Conservation (phyloP, 2,888 invertebrate species). For the Drosophila paramelanica region DNA sequence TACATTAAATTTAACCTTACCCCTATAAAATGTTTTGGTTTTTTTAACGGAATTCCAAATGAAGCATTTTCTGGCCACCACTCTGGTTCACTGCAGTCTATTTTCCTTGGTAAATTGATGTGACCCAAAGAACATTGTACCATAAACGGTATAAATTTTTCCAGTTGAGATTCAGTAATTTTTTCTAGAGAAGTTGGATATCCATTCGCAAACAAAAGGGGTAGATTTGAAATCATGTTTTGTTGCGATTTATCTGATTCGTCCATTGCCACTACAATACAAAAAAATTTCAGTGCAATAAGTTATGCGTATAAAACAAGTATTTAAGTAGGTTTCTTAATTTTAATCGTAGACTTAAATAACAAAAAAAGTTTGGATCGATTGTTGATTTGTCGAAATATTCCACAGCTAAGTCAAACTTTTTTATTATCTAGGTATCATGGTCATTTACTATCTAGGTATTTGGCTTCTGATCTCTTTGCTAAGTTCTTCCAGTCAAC, state of each 20-base stretch:
- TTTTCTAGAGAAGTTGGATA: constrained; percentile 89
- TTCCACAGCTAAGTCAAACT: too few species aligned
- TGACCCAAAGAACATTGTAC: constrained; percentile 91
- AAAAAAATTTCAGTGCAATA: background rate
- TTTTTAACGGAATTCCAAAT: constrained; percentile 88
- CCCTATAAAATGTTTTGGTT: constrained; percentile 86
- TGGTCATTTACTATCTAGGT: too few species aligned
- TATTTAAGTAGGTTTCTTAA: background rate
- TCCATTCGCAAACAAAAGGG: constrained; percentile 89
- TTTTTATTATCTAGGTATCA: too few species aligned
- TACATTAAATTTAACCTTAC: constrained; percentile 76
- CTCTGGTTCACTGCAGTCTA: constrained; percentile 86
- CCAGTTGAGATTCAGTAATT: constrained; percentile 88
- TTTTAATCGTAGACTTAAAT: too few species aligned
- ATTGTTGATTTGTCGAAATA: too few species aligned
- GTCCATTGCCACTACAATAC: constrained; percentile 75
- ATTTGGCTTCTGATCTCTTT: too few species aligned
- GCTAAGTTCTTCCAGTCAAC: too few species aligned
- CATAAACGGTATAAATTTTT: constrained; percentile 91
- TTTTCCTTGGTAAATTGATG: constrained; percentile 85
- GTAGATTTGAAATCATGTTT: constrained; percentile 90
- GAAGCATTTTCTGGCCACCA: constrained; percentile 90
- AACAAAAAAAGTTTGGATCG: too few species aligned
- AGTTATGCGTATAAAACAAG: background rate
- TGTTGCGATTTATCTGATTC: constrained; percentile 83